phyloP scores from a whole-genome alignment of 1,140 invertebrate species.

The Caerostris darwini region DNA sequence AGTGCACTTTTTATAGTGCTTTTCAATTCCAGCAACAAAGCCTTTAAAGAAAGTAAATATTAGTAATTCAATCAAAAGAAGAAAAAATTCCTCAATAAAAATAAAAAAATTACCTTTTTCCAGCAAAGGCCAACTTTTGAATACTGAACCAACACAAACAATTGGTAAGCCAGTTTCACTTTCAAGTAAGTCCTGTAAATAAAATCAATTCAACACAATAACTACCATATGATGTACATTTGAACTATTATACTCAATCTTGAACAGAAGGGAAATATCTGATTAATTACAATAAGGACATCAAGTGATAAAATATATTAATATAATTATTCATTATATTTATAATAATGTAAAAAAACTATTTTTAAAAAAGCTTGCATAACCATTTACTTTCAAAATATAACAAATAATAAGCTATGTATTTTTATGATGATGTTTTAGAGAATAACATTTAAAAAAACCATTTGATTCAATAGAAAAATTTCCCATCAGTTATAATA shows the following conservation, averaged over 20 bases:
- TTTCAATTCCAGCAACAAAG: slow-evolving; percentile 20
- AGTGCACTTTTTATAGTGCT: slow-evolving; percentile 83
- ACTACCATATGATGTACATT: not conserved
- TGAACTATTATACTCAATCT: not conserved
- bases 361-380: too few relatives aligned
- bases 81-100: not conserved
- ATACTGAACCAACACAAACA: slow-evolving; percentile 97
- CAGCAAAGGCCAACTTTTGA: slow-evolving; percentile 94
- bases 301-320: too few relatives aligned
- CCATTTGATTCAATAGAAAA: too few relatives aligned
- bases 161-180: slow-evolving; percentile 87
- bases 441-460: too few relatives aligned
- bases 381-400: too few relatives aligned
- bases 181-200: slow-evolving; percentile 83
- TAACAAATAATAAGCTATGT: too few relatives aligned
- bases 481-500: too few relatives aligned
- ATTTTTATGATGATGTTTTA: too few relatives aligned
- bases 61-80: not conserved
- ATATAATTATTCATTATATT: too few relatives aligned
- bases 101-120: slow-evolving; percentile 84
- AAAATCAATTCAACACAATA: not conserved
- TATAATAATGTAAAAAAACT: too few relatives aligned
- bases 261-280: too few relatives aligned
- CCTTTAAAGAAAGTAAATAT: slow-evolving; percentile 49
- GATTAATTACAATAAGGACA: too few relatives aligned